phyloP scores from a whole-genome alignment of 2,113 vertebrate genomes.

The Mobula hypostoma region DNA sequence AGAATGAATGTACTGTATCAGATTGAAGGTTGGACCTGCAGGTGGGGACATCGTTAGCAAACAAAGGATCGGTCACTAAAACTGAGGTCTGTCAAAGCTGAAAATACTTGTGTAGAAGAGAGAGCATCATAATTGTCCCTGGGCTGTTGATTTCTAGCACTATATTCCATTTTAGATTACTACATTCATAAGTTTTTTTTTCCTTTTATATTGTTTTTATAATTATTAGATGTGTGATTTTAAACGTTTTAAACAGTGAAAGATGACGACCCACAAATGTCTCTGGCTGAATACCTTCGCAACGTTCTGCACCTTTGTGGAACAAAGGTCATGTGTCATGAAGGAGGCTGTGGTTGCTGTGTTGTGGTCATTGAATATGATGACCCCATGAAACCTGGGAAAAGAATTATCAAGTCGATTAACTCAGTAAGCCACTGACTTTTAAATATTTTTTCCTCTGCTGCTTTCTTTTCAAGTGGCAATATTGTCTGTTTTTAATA shows the following conservation, averaged over 20 bases:
- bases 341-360: conserved; percentile 40
- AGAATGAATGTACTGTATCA: too few relatives aligned
- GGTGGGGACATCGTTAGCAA: too few relatives aligned
- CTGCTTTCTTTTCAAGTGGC: neutral
- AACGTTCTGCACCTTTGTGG: neutral
- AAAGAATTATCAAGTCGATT: conserved; percentile 33
- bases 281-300: conserved; percentile 36
- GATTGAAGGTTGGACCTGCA: too few relatives aligned
- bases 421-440: conserved; percentile 31
- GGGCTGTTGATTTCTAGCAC: too few relatives aligned
- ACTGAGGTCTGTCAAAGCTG: too few relatives aligned
- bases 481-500: neutral
- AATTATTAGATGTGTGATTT: neutral
- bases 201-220: neutral
- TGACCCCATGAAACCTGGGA: neutral
- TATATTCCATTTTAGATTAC: too few relatives aligned
- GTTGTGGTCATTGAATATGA: conserved; percentile 20
- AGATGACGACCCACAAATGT: conserved; percentile 31
- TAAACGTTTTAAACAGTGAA: conserved; percentile 12
- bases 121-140: too few relatives aligned
- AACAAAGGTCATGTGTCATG: conserved; percentile 37
- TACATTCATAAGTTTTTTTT: too few relatives aligned
- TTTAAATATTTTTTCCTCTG: neutral
- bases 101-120: too few relatives aligned
- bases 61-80: too few relatives aligned